Evolutionary conservation across 2,797 vertebrate genomes (phyloP).

Genomic region (Poecilia wingei): DNA sequence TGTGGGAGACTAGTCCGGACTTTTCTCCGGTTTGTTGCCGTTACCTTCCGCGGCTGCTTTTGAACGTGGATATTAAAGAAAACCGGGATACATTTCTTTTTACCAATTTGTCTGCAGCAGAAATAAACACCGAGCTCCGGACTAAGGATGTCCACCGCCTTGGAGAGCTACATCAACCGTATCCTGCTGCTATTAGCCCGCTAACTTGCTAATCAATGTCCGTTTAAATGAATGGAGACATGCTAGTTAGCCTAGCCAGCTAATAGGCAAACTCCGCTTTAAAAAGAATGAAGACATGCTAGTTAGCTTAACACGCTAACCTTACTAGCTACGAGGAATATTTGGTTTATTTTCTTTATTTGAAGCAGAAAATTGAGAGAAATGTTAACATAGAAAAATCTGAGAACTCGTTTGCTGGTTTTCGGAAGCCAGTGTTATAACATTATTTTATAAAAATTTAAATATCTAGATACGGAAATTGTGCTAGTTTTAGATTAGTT

Average conservation of each 20-base stretch:
- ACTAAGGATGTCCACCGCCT: constrained; percentile 88
- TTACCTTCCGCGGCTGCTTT: neutral
- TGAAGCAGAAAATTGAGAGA: neutral
- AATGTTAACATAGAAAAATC: neutral
- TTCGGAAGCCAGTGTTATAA: neutral
- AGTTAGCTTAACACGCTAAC: constrained; percentile 8
- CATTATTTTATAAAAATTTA: neutral
- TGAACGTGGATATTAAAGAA: neutral
- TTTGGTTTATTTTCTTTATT: neutral
- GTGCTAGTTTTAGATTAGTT: neutral
- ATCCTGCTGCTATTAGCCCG: constrained; percentile 77
- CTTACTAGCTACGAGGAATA: neutral
- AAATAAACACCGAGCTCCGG: neutral
- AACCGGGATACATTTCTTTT: neutral
- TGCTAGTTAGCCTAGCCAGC: constrained; percentile 14
- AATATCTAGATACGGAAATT: neutral
- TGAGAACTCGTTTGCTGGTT: neutral
- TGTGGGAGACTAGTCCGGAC: constrained; percentile 2
- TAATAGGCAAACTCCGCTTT: constrained; percentile 1
- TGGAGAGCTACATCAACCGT: constrained; percentile 97
- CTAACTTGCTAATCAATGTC: constrained; percentile 32
- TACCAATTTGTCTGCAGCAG: neutral
- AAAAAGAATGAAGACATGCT: constrained; percentile 2
- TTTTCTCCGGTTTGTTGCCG: constrained; percentile 16
- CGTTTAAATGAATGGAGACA: neutral